These are phyloP conservation scores for Anthrax anthrax DNA, from an alignment of 2,888 invertebrate genomes.

Conservation along the genomic window DNA sequence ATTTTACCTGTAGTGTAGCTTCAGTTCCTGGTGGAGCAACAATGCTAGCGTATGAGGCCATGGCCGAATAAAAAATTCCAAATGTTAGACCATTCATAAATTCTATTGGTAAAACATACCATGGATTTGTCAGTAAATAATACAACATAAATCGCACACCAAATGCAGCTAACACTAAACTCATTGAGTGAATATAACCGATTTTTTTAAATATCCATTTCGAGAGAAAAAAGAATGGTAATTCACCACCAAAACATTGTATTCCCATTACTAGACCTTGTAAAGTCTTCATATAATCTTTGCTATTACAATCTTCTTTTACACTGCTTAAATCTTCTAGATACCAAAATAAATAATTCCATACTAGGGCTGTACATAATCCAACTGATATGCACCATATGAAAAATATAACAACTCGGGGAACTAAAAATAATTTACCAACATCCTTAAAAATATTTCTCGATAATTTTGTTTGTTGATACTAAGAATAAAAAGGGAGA, in stretches of 20 bases:
- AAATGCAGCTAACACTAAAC: conserved; percentile 63
- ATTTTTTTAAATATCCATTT: conserved; percentile 60
- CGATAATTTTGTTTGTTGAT: conserved; percentile 48
- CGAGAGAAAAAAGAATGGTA: conserved; percentile 76
- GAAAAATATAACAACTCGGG: conserved; percentile 57
- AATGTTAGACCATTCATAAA: conserved; percentile 76
- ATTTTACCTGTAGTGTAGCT: conserved; percentile 66
- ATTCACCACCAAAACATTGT: conserved; percentile 71
- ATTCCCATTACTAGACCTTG: conserved; percentile 60
- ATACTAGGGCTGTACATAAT: conserved; percentile 67
- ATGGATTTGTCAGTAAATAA: conserved; percentile 62
- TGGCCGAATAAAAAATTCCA: conserved; percentile 75
- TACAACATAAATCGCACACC: conserved; percentile 70
- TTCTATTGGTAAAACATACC: conserved; percentile 76
- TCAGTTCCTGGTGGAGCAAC: conserved; percentile 72
- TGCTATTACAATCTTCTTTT: conserved; percentile 31
- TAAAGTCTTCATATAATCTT: conserved; percentile 51
- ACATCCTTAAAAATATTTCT: conserved; percentile 55
- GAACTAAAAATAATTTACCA: conserved; percentile 46
- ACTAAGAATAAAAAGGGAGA: conserved; percentile 32
- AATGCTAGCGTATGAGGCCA: conserved; percentile 76
- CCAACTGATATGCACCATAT: conserved; percentile 71
- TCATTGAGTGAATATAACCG: conserved; percentile 73
- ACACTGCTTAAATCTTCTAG: conserved; percentile 53
- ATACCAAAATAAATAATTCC: conserved; percentile 81